These are phyloP conservation scores for Lutraria rhynchaena DNA, from an alignment of 1,140 invertebrate genomes.

Conservation along the genomic window DNA sequence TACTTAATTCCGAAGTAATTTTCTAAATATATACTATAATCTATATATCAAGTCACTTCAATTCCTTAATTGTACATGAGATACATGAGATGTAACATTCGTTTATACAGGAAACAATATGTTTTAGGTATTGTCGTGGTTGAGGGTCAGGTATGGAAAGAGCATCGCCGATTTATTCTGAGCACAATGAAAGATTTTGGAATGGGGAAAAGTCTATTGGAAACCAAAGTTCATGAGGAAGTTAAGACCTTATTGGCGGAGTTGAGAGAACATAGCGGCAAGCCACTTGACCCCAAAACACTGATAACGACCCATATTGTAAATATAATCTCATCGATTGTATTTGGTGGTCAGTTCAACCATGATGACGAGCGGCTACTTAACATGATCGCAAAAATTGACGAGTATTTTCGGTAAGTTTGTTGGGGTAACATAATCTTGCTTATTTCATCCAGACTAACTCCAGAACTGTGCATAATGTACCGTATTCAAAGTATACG, in stretches of 20 bases:
- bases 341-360: not conserved
- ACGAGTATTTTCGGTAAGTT: slow-evolving; percentile 3
- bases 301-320: not conserved
- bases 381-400: not conserved
- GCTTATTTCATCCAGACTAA: no score
- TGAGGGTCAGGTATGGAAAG: slow-evolving; percentile 87
- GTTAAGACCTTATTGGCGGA: slow-evolving; percentile 30
- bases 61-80: no score
- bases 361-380: not conserved
- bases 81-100: no score
- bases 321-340: slow-evolving; percentile 18
- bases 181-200: slow-evolving; percentile 88
- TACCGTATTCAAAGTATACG: no score
- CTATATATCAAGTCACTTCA: no score
- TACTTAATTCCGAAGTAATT: no score
- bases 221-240: slow-evolving; percentile 87
- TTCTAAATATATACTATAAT: no score
- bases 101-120: no score
- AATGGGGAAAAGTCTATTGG: slow-evolving; percentile 89
- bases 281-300: slow-evolving; percentile 40
- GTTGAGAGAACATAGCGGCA: slow-evolving; percentile 41
- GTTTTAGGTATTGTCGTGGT: slow-evolving; percentile 60
- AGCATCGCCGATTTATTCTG: slow-evolving; percentile 88
- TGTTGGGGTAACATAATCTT: no score
- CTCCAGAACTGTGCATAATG: no score